These are phyloP conservation scores for Cliona cf. orientalis DNA, from an alignment of 37 sponge, comb jelly and placozoan genomes.

Conservation along the genomic window DNA sequence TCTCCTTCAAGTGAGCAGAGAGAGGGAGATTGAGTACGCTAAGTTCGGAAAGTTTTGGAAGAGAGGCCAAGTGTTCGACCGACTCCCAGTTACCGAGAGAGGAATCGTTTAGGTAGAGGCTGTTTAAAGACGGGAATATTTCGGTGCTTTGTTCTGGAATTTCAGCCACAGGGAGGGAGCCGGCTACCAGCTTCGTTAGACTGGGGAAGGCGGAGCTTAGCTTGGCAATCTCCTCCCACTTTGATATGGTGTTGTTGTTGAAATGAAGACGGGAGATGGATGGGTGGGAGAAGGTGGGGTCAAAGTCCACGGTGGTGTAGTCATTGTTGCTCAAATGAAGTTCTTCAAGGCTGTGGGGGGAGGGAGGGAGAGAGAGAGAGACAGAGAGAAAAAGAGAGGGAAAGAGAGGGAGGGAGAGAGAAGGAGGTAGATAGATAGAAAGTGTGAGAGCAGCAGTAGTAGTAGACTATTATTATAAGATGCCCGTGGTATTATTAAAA, in stretches of 20 bases:
- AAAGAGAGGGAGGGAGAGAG: neutral
- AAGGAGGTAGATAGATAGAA: neutral
- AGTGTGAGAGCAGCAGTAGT: neutral
- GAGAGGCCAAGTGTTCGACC: slow-evolving; percentile 30
- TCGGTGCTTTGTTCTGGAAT: neutral
- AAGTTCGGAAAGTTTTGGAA: slow-evolving; percentile 29
- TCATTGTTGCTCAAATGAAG: slow-evolving; percentile 53
- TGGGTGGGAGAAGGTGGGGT: slow-evolving; percentile 10
- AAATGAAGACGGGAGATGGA: slow-evolving; percentile 35
- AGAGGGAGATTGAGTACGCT: slow-evolving; percentile 40
- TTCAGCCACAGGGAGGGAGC: slow-evolving; percentile 22
- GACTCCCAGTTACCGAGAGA: slow-evolving; percentile 31
- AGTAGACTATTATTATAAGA: no score
- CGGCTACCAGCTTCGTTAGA: slow-evolving; percentile 25
- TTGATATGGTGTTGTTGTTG: slow-evolving; percentile 27
- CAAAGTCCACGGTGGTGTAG: slow-evolving; percentile 32
- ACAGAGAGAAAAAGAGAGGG: no score
- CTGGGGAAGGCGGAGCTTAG: slow-evolving; percentile 58
- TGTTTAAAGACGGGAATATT: slow-evolving; percentile 17
- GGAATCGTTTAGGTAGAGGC: slow-evolving; percentile 44
- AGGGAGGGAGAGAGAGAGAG: no score
- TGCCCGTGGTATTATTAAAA: neutral
- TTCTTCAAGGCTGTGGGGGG: slow-evolving; percentile 49
- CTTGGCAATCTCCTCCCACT: slow-evolving; percentile 36
- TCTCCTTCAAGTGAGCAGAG: slow-evolving; percentile 28